Conservation (phyloP, 2,888 invertebrate species). For the Entomobrya proxima region DNA sequence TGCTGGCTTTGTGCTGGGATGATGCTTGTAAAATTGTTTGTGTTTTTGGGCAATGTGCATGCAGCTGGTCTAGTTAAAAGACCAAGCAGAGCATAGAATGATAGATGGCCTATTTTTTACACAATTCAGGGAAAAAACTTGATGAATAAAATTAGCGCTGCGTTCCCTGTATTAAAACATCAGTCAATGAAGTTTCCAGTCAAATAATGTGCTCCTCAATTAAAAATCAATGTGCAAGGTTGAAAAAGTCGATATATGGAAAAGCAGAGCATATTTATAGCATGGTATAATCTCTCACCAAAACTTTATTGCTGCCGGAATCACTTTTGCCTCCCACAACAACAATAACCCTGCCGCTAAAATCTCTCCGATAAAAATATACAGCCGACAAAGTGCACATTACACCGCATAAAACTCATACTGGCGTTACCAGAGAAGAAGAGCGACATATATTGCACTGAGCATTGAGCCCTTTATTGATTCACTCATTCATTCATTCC, state of each 20-base stretch:
- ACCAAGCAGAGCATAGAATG: neutral
- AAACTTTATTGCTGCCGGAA: neutral
- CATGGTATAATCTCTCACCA: neutral
- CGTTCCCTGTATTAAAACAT: too few species aligned
- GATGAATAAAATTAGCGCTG: too few species aligned
- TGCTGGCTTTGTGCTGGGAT: too few species aligned
- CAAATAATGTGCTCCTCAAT: neutral
- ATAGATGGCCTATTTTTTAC: too few species aligned
- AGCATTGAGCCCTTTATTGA: constrained; percentile 37
- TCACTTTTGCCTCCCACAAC: neutral
- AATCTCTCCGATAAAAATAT: neutral
- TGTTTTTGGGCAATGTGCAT: neutral
- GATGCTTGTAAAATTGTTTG: neutral
- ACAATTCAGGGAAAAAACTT: too few species aligned
- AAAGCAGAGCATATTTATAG: neutral
- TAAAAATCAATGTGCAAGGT: neutral
- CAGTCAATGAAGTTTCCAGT: too few species aligned
- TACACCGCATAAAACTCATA: constrained; percentile 37
- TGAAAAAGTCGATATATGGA: neutral
- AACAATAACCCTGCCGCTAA: neutral
- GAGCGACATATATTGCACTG: neutral
- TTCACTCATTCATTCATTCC: constrained; percentile 31
- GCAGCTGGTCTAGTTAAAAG: neutral
- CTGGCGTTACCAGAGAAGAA: neutral
- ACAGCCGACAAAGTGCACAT: neutral